These are phyloP conservation scores for Cantharis rustica DNA, from an alignment of 2,888 invertebrate genomes.

Conservation along the genomic window DNA sequence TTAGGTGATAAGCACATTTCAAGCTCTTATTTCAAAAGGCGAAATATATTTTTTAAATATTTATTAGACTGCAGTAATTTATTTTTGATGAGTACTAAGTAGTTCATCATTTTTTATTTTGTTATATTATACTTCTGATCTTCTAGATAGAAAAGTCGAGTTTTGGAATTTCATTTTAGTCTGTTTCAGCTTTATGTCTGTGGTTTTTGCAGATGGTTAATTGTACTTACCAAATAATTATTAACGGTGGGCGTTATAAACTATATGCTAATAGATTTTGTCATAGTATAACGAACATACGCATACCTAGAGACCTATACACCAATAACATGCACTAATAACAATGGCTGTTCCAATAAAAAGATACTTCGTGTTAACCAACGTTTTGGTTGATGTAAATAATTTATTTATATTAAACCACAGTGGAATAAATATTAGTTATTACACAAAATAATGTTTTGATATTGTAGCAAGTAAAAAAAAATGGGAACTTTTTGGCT, in stretches of 20 bases:
- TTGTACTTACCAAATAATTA: too few species aligned
- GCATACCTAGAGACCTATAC: too few species aligned
- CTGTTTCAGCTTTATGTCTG: too few species aligned
- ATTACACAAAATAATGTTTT: neutral
- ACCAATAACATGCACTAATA: too few species aligned
- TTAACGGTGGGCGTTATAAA: too few species aligned
- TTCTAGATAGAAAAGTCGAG: neutral
- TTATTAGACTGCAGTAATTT: neutral
- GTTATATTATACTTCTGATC: too few species aligned
- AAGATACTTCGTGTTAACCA: too few species aligned
- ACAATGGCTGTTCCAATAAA: too few species aligned
- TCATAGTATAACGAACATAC: neutral
- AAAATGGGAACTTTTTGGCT: neutral
- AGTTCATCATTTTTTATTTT: neutral
- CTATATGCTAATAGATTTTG: neutral
- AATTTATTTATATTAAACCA: neutral
- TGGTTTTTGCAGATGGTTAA: too few species aligned
- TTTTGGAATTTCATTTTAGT: too few species aligned
- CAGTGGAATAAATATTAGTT: neutral
- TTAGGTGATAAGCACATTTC: neutral
- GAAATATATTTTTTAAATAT: neutral
- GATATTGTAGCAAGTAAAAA: neutral
- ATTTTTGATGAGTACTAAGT: neutral
- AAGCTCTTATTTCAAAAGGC: neutral
- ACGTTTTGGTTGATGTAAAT: too few species aligned